phyloP scores from a whole-genome alignment of 2,888 invertebrate species.

The Drosophila birchii region DNA sequence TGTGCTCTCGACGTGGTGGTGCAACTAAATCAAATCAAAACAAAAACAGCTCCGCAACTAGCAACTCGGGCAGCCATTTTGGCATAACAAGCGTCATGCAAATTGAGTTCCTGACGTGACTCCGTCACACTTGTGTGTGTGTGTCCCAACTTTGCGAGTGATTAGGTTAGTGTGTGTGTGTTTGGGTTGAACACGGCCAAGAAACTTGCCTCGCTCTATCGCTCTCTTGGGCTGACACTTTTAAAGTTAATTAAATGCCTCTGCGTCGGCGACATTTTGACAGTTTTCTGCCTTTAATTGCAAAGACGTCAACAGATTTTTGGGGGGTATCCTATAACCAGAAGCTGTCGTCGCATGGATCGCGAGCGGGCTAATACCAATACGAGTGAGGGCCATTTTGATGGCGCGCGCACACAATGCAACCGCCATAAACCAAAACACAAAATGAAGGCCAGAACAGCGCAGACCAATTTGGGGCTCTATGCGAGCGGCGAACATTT shows the following conservation, averaged over 20 bases:
- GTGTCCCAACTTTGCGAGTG: slow-evolving; percentile 40
- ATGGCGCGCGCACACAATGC: slow-evolving; percentile 14
- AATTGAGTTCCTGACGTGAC: slow-evolving; percentile 55
- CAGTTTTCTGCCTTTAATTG: slow-evolving; percentile 69
- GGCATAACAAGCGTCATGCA: slow-evolving; percentile 53
- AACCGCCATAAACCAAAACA: slow-evolving; percentile 50
- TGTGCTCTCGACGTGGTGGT: slow-evolving; percentile 22
- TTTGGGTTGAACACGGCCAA: slow-evolving; percentile 40
- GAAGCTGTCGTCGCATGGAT: background rate
- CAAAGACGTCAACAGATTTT: slow-evolving; percentile 47
- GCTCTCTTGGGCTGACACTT: slow-evolving; percentile 34
- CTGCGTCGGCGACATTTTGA: slow-evolving; percentile 53
- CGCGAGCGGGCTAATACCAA: slow-evolving; percentile 5
- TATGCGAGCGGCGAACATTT: background rate
- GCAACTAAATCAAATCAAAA: slow-evolving; percentile 71
- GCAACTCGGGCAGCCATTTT: slow-evolving; percentile 25
- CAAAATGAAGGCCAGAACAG: slow-evolving; percentile 32
- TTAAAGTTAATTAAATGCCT: slow-evolving; percentile 71
- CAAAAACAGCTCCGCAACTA: slow-evolving; percentile 36
- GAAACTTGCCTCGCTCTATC: slow-evolving; percentile 31
- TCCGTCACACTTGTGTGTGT: slow-evolving; percentile 9
- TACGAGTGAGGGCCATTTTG: slow-evolving; percentile 13
- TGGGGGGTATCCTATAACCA: background rate
- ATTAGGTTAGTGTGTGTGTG: slow-evolving; percentile 53
- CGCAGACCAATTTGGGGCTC: slow-evolving; percentile 30